These are phyloP conservation scores for Vanessa tameamea DNA, from an alignment of 1,140 invertebrate genomes.

Conservation along the genomic window DNA sequence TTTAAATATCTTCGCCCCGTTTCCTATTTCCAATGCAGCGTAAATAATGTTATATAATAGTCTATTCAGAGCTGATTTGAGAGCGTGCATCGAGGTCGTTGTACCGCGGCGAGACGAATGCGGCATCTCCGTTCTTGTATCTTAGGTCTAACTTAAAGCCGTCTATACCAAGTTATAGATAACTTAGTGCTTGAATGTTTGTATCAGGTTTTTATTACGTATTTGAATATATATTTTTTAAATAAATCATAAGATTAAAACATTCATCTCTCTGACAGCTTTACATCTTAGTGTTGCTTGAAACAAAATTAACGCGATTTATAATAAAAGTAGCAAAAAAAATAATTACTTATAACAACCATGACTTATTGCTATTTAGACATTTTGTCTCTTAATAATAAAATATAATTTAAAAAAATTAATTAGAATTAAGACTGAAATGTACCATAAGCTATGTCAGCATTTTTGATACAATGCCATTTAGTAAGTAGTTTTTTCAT, in stretches of 20 bases:
- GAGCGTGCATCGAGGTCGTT: slow-evolving; percentile 26
- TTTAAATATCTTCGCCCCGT: background rate
- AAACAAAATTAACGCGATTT: too few species aligned
- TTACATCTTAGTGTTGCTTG: too few species aligned
- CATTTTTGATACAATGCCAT: too few species aligned
- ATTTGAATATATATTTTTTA: background rate
- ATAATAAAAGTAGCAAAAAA: too few species aligned
- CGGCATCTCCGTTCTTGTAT: slow-evolving; percentile 25
- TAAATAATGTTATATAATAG: slow-evolving; percentile 30
- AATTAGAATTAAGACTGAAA: too few species aligned
- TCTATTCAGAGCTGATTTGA: slow-evolving; percentile 19
- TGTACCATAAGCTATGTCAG: too few species aligned
- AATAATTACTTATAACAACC: too few species aligned
- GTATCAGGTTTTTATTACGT: background rate
- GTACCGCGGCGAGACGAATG: slow-evolving; percentile 27
- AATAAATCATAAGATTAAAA: background rate
- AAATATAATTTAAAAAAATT: too few species aligned
- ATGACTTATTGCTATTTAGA: too few species aligned
- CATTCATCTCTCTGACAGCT: too few species aligned
- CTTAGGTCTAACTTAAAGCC: slow-evolving; percentile 11
- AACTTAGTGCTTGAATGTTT: slow-evolving; percentile 2
- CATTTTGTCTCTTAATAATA: too few species aligned
- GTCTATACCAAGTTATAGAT: slow-evolving; percentile 6
- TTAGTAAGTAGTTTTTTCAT: too few species aligned
- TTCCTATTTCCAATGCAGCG: slow-evolving; percentile 17